Evolutionary conservation across 2,888 invertebrate genomes (phyloP).

Genomic region (Drosophila siamana): DNA sequence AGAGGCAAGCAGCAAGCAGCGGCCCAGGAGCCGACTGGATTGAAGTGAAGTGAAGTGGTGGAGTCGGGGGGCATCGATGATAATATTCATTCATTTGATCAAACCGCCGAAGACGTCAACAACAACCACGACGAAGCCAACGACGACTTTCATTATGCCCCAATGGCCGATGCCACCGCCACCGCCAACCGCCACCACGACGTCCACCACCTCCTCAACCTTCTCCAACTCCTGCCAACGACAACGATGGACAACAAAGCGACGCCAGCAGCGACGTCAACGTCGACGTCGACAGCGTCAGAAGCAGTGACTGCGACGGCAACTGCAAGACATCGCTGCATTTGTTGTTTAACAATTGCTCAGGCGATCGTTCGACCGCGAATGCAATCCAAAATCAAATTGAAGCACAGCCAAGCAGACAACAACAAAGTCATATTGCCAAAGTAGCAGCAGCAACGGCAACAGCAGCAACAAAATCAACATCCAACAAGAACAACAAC

Average conservation of each 20-base stretch:
- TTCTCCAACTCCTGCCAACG: background rate
- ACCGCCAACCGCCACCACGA: constrained; percentile 15
- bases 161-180: constrained; percentile 35
- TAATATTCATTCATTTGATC: constrained; percentile 83
- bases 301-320: constrained; percentile 17
- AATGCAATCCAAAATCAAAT: constrained; percentile 69
- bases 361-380: constrained; percentile 50
- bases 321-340: constrained; percentile 3
- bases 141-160: constrained; percentile 74
- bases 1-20: constrained; percentile 54
- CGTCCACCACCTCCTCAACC: constrained; percentile 10
- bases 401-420: constrained; percentile 58
- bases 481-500: constrained; percentile 49
- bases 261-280: constrained; percentile 18
- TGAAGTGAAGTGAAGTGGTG: background rate
- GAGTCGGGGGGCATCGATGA: constrained; percentile 66
- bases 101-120: constrained; percentile 76
- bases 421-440: constrained; percentile 69
- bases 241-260: constrained; percentile 11
- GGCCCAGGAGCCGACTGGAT: background rate
- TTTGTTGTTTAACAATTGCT: constrained; percentile 28
- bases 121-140: constrained; percentile 52
- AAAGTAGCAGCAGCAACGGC: constrained; percentile 66
- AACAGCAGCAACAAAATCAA: constrained; percentile 53
- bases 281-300: constrained; percentile 5